A percentile compares a stretch with the other conserved stretches of the same genome.
phyloP scores from a whole-genome alignment of 2,888 invertebrate genomes.

The Limnephilus marmoratus region DNA sequence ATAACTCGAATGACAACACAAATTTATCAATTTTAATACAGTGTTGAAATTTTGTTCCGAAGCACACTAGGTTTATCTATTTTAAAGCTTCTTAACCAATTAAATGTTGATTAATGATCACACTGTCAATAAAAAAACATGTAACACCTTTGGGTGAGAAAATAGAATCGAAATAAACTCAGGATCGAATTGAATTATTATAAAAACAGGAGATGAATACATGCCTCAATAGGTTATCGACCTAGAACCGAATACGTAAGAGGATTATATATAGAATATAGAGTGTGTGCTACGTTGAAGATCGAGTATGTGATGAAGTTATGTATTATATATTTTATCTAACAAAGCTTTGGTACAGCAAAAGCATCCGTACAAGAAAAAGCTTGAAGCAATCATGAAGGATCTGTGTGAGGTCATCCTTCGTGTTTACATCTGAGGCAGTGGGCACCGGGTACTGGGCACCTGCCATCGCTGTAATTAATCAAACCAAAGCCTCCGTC shows the following conservation, averaged over 20 bases:
- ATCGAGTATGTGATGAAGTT: not conserved
- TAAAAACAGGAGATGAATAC: slow-evolving; percentile 3
- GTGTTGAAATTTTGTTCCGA: not conserved
- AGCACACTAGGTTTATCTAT: not conserved
- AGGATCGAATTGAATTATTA: not conserved
- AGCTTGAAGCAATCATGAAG: not conserved
- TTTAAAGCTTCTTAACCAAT: not conserved
- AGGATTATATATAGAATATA: too few species aligned
- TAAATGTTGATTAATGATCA: slow-evolving; percentile 4
- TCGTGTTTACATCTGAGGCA: slow-evolving; percentile 30
- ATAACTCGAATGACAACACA: not conserved
- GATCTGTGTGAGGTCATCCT: slow-evolving; percentile 47
- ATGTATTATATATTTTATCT: not conserved
- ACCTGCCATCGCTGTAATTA: slow-evolving; percentile 40
- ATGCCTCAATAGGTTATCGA: slow-evolving; percentile 10
- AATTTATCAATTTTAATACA: not conserved
- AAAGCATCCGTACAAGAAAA: not conserved
- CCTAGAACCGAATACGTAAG: not conserved
- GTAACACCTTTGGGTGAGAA: slow-evolving; percentile 23
- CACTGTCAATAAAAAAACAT: not conserved
- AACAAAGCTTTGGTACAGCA: not conserved
- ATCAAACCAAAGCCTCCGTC: slow-evolving; percentile 43
- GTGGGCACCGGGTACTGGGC: not conserved
- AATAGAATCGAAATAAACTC: not conserved
- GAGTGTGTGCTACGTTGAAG: not conserved